A percentile compares a stretch with the other conserved stretches of the same genome.
Evolutionary conservation across 2,888 invertebrate species (phyloP).

Genomic region (Drosophila rubida): DNA sequence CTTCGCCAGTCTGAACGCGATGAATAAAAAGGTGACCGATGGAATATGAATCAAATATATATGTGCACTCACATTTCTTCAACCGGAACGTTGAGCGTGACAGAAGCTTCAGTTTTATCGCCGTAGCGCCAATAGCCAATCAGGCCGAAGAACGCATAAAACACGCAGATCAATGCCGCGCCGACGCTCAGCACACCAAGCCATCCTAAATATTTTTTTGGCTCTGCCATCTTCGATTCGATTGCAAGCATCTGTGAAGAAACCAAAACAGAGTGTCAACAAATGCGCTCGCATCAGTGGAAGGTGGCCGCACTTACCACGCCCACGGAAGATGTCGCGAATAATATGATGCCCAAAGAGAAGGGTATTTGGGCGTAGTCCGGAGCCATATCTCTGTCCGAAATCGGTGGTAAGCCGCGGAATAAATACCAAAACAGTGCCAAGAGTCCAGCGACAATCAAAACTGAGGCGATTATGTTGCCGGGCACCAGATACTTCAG

Average conservation of each 20-base stretch:
- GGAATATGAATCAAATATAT: no score
- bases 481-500: constrained; percentile 94
- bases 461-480: constrained; percentile 94
- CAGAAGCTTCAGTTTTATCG: constrained; percentile 88
- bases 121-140: constrained; percentile 96
- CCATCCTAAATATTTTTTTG: constrained; percentile 93
- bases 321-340: constrained; percentile 92
- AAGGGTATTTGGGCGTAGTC: constrained; percentile 86
- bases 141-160: constrained; percentile 94
- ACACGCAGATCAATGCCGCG: constrained; percentile 90
- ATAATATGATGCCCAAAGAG: constrained; percentile 95
- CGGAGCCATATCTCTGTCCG: constrained; percentile 80
- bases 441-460: constrained; percentile 92
- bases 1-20: constrained; percentile 88
- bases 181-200: constrained; percentile 95
- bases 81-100: constrained; percentile 93
- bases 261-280: neutral
- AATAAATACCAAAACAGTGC: constrained; percentile 89
- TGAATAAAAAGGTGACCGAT: no score
- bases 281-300: neutral
- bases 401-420: constrained; percentile 86
- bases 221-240: constrained; percentile 96
- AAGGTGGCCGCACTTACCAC: constrained; percentile 87
- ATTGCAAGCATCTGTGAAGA: constrained; percentile 92
- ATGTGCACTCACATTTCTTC: constrained; percentile 88